Evolutionary conservation across 2,797 vertebrate species (phyloP), one percentile per base, ranked within the genome.

Genomic region (Hippocampus kuda): DNA sequence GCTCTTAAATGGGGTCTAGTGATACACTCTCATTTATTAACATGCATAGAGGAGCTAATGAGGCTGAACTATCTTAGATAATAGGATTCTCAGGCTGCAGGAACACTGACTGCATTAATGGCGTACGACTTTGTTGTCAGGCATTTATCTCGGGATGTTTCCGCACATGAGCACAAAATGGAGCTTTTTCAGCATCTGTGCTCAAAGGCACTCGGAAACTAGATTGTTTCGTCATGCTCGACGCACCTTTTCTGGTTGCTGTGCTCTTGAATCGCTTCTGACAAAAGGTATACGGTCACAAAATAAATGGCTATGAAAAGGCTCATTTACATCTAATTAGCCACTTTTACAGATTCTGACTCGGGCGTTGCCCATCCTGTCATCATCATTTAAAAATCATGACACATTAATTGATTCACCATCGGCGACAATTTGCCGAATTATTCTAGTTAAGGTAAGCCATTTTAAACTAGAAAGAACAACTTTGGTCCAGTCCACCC

Each of bases 21-120:
- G 85, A 87, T 89, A 85, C 83, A 89, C 91, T 89, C 88, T 83
- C 85, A 80, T 73, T 83, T 88, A 91, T 91, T 91, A 91, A 91
- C 91, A 91, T 91, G 89, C 90, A 91, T 89, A 85, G 89, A 84
- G 86, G 81, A 61, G 86, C 87, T 91, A 91, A 92, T 93, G 91
- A 91, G 89, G 83, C 89, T 85, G 89, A 90, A 90, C 89, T 89
- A 86, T 89, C 89, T 89, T 89, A 88, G 89, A 90, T 91, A 91
- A 91, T 91, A 89, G 86, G 89, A 90, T 90, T 91, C 86, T 86
- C 84, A 81, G 83, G 83, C 84, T 84, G 81, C 81, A 77, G 83
- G 81, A 84, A 77, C 83, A 67, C 84, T 80, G 79, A 76, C 86
- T 86, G 77, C 88, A 88, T 86, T 89, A 87, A 87, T 86, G 83